Percentiles rank a stretch among this genome's conserved stretches.
phyloP scores from a whole-genome alignment of 2,888 invertebrate species.

The Phanerotoma sp. region DNA sequence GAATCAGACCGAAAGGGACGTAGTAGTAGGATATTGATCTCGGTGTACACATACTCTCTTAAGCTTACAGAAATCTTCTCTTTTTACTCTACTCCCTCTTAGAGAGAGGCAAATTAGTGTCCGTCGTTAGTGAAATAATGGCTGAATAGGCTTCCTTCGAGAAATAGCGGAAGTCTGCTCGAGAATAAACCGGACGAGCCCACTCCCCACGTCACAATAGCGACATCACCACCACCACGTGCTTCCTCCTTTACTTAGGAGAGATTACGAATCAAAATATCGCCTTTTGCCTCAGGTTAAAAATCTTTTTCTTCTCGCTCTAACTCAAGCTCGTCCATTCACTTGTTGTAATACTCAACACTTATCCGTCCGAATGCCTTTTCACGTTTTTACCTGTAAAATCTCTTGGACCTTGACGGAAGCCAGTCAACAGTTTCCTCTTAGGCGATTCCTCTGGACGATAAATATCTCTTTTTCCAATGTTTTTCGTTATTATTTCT shows the following conservation, averaged over 20 bases:
- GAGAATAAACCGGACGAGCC: slow-evolving; percentile 52
- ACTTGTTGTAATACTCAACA: slow-evolving; percentile 25
- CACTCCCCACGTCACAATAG: slow-evolving; percentile 43
- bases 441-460: slow-evolving; percentile 13
- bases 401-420: slow-evolving; percentile 16
- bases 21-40: no score
- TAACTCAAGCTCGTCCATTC: slow-evolving; percentile 23
- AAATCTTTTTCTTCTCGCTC: background rate
- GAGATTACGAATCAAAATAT: slow-evolving; percentile 46
- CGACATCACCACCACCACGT: slow-evolving; percentile 31
- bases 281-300: slow-evolving; percentile 29
- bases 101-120: slow-evolving; percentile 34
- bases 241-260: slow-evolving; percentile 24
- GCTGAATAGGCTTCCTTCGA: slow-evolving; percentile 49
- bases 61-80: background rate
- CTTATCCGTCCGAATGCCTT: slow-evolving; percentile 40
- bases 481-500: slow-evolving; percentile 3
- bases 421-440: slow-evolving; percentile 19
- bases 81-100: background rate
- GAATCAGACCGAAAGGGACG: no score
- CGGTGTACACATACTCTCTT: no score
- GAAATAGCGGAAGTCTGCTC: slow-evolving; percentile 50
- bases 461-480: slow-evolving; percentile 16
- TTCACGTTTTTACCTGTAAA: slow-evolving; percentile 34
- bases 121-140: slow-evolving; percentile 46